These are phyloP conservation scores for Numenius arquata DNA, from an alignment of 2,113 vertebrate genomes.

Conservation along the genomic window DNA sequence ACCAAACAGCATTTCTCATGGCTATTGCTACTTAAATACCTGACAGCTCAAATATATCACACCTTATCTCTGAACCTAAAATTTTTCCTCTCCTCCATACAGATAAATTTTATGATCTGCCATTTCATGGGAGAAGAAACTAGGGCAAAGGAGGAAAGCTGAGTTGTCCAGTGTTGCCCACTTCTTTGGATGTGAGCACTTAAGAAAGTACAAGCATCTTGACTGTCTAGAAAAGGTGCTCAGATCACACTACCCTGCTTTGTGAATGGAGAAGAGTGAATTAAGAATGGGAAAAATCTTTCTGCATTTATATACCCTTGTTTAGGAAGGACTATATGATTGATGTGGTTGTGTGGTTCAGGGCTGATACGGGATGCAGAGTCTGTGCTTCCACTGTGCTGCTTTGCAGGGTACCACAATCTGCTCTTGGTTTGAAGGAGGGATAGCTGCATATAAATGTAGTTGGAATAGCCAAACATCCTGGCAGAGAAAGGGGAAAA, in stretches of 20 bases:
- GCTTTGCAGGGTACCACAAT: not conserved
- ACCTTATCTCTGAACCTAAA: not conserved
- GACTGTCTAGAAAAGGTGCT: not conserved
- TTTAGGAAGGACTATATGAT: not conserved
- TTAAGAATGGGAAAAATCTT: not conserved
- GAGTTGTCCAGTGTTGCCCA: not conserved
- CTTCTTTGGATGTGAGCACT: not conserved
- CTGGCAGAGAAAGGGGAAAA: not conserved
- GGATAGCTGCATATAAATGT: not conserved
- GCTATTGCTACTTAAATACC: not conserved
- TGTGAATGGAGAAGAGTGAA: not conserved
- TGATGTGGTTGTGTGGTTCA: not conserved
- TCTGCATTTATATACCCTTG: not conserved
- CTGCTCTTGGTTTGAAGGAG: not conserved
- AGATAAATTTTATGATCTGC: not conserved
- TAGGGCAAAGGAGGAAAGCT: not conserved
- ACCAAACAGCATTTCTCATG: not conserved
- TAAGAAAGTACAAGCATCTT: not conserved
- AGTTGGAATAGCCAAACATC: not conserved
- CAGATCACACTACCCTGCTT: not conserved
- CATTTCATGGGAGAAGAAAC: not conserved
- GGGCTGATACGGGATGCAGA: not conserved
- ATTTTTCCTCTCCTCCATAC: not conserved
- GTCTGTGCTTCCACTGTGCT: not conserved
- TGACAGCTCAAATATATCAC: slow-evolving; percentile 7